These are phyloP conservation scores for Rhynchophorus ferrugineus DNA, from an alignment of 1,140 invertebrate species.

Conservation along the genomic window DNA sequence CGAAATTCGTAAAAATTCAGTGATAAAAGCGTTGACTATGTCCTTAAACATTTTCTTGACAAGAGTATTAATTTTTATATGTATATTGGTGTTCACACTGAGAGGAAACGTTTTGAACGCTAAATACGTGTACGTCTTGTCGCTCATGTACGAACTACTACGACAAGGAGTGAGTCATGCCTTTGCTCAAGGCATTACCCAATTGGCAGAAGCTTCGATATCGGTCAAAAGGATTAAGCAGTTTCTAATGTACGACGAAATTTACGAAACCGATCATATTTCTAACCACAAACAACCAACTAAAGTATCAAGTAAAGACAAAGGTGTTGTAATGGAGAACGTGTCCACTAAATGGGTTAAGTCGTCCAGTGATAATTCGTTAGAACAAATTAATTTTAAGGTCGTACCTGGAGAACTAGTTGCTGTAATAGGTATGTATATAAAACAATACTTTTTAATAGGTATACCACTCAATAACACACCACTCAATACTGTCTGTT, in stretches of 20 bases:
- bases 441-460: no score
- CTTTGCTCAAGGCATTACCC: constrained; percentile 56
- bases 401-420: constrained; percentile 50
- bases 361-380: constrained; percentile 46
- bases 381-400: constrained; percentile 48
- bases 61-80: constrained; percentile 68
- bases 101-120: constrained; percentile 59
- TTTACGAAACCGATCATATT: constrained; percentile 12
- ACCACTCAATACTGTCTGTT: no score
- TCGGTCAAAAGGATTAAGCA: constrained; percentile 60
- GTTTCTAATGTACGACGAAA: constrained; percentile 62
- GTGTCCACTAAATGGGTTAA: constrained; percentile 54
- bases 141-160: constrained; percentile 64
- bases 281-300: not conserved
- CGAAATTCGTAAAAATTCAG: constrained; percentile 33
- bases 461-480: no score
- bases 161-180: constrained; percentile 64
- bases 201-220: constrained; percentile 58
- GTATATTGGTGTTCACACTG: constrained; percentile 67
- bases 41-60: constrained; percentile 65
- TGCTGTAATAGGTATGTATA: constrained; percentile 55
- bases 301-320: no score
- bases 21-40: constrained; percentile 65
- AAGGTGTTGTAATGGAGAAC: constrained; percentile 45
- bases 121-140: constrained; percentile 66